phyloP scores from a whole-genome alignment of 1,140 invertebrate genomes.

The Periplaneta americana region DNA sequence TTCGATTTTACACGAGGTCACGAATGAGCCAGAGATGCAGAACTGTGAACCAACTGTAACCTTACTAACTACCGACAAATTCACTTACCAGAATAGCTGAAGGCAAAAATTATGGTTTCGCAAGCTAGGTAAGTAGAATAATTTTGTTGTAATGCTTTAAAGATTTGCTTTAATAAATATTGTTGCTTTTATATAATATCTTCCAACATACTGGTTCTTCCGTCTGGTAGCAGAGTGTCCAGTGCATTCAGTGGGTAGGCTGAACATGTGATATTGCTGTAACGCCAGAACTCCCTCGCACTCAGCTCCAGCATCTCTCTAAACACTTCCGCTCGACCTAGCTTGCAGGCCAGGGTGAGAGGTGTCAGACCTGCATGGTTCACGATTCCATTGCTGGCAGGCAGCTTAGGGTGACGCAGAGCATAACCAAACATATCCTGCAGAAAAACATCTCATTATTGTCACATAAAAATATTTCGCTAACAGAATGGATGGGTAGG shows the following conservation, averaged over 20 bases:
- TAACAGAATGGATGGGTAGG: too few species aligned
- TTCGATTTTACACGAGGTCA: too few species aligned
- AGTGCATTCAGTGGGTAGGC: slow-evolving; percentile 94
- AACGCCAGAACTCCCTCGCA: slow-evolving; percentile 95
- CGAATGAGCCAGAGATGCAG: too few species aligned
- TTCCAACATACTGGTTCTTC: slow-evolving; percentile 79
- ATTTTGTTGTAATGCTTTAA: too few species aligned
- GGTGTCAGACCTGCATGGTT: slow-evolving; percentile 91
- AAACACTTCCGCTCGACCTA: slow-evolving; percentile 93
- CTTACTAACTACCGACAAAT: too few species aligned
- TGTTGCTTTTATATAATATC: not conserved
- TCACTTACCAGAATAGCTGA: too few species aligned
- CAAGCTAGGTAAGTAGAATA: too few species aligned
- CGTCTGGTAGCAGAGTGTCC: slow-evolving; percentile 91
- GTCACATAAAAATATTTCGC: too few species aligned
- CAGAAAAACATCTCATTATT: too few species aligned
- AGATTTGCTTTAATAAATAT: too few species aligned
- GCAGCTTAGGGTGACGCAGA: slow-evolving; percentile 85
- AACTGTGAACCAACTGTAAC: too few species aligned
- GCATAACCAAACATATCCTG: slow-evolving; percentile 99
- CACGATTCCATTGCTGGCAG: slow-evolving; percentile 83
- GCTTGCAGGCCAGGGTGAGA: slow-evolving; percentile 89
- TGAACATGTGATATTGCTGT: slow-evolving; percentile 98
- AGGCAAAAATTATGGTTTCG: too few species aligned
- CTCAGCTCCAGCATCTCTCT: slow-evolving; percentile 96